Conservation (phyloP, 2,797 vertebrate species). For the Artibeus lituratus region DNA sequence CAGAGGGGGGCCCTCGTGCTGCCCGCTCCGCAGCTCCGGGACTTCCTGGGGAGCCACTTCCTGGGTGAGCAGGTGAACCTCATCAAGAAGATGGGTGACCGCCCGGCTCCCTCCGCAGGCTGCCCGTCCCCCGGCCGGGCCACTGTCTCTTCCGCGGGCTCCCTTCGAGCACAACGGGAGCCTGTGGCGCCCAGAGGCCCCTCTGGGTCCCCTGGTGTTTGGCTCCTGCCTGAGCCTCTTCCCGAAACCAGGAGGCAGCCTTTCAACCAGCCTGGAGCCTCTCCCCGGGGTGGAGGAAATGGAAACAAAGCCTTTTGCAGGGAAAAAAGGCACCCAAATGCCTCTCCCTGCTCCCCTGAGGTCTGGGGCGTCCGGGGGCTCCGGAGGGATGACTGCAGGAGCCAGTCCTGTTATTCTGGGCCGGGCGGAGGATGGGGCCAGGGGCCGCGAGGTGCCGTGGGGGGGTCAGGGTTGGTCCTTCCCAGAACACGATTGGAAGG, state of each 20-base stretch:
- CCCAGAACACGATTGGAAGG: background rate
- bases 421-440: background rate
- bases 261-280: background rate
- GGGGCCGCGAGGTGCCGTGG: background rate
- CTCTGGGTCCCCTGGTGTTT: too few species aligned
- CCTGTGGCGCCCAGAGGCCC: background rate
- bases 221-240: background rate
- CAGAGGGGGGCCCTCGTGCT: background rate
- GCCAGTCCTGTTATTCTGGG: background rate
- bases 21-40: background rate
- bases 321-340: background rate
- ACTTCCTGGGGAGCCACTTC: background rate
- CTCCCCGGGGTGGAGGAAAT: background rate
- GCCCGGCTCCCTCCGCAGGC: background rate
- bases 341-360: background rate
- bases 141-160: background rate
- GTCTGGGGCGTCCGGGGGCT: background rate
- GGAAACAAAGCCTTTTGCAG: background rate
- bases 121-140: background rate
- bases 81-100: background rate
- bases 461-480: background rate
- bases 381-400: rapidly evolving
- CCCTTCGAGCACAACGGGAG: background rate
- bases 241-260: background rate
- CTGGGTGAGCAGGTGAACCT: background rate